Percentiles rank a stretch among this genome's conserved stretches.
Evolutionary conservation across 2,797 vertebrate species (phyloP).

Genomic region (Tangara arthus): DNA sequence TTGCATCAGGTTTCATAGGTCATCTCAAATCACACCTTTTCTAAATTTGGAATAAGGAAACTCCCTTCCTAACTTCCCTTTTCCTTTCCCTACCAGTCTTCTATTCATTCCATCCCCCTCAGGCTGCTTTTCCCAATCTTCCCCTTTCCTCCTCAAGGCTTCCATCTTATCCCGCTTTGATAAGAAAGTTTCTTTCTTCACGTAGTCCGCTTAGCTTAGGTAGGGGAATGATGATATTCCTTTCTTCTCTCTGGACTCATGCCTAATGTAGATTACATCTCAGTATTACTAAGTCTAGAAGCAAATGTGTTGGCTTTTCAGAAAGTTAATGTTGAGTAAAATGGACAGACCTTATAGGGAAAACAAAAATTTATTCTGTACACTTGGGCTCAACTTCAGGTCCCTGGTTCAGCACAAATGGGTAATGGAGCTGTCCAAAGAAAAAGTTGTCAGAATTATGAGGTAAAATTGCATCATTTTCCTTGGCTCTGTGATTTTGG

Average conservation of each 20-base stretch:
- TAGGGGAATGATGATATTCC: background rate
- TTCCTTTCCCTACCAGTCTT: background rate
- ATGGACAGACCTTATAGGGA: background rate
- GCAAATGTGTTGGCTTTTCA: background rate
- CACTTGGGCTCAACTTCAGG: background rate
- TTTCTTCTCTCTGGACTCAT: background rate
- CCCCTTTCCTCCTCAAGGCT: background rate
- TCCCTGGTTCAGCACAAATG: background rate
- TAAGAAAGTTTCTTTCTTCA: background rate
- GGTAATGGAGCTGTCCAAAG: background rate
- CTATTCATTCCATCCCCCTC: background rate
- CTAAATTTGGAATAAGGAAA: slow-evolving; percentile 45
- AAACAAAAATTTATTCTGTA: background rate
- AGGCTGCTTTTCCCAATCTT: background rate
- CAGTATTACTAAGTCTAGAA: background rate
- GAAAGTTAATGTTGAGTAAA: background rate
- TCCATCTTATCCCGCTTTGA: background rate
- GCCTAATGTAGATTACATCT: background rate
- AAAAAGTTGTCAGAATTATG: background rate
- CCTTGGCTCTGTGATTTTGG: background rate
- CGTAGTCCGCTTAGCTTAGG: background rate
- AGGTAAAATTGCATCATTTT: background rate
- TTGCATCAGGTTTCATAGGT: background rate
- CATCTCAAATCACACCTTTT: background rate
- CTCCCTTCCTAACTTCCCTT: background rate